phyloP scores from a whole-genome alignment of 2,888 invertebrate species.

The Eilema caniola region DNA sequence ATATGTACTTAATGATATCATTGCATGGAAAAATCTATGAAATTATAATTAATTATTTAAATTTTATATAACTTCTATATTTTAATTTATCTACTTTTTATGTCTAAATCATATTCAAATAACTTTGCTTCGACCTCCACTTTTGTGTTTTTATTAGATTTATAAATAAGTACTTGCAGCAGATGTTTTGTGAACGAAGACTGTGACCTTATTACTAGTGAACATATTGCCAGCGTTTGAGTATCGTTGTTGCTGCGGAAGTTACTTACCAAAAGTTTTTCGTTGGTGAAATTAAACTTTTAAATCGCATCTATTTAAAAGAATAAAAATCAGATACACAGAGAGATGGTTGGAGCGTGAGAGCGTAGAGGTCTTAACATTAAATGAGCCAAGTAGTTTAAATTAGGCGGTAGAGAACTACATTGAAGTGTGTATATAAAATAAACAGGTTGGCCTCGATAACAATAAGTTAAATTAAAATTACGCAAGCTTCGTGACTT shows the following conservation, averaged over 20 bases:
- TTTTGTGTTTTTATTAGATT: constrained; percentile 18
- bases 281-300: constrained; percentile 33
- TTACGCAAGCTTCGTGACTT: constrained; percentile 42
- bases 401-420: not conserved
- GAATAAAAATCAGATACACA: not conserved
- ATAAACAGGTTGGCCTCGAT: not conserved
- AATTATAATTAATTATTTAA: not conserved
- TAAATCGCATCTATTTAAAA: not conserved
- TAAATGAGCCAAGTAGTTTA: constrained; percentile 2
- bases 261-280: constrained; percentile 32
- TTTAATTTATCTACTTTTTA: not conserved
- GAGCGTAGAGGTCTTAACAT: not conserved
- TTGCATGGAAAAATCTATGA: not conserved
- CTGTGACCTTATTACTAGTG: constrained; percentile 51
- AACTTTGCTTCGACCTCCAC: constrained; percentile 9
- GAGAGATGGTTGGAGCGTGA: not conserved
- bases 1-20: not conserved
- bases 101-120: not conserved
- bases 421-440: constrained; percentile 9
- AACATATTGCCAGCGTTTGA: constrained; percentile 40
- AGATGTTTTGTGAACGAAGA: constrained; percentile 41
- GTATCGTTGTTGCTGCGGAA: constrained; percentile 49
- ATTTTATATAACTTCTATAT: not conserved
- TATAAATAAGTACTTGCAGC: constrained; percentile 27
- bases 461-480: constrained; percentile 20